phyloP scores from a whole-genome alignment of 2,113 vertebrate species.

The Acrocephalus kingi region DNA sequence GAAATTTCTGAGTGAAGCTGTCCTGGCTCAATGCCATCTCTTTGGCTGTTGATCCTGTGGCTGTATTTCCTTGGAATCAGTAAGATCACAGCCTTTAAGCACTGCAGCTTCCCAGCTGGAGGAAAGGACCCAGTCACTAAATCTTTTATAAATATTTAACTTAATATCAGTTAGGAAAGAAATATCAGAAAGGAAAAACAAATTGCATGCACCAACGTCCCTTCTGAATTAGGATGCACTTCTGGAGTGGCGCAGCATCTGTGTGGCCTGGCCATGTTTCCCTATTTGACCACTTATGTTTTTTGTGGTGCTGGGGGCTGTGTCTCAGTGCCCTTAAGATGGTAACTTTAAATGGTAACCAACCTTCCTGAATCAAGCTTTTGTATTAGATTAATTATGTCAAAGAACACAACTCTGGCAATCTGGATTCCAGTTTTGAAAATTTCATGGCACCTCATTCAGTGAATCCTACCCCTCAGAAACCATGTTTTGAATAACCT shows the following conservation, averaged over 20 bases:
- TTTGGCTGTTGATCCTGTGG: background rate
- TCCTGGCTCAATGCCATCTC: background rate
- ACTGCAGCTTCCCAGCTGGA: background rate
- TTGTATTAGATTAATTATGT: background rate
- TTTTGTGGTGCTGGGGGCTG: background rate
- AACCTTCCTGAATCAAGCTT: background rate
- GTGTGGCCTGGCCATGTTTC: background rate
- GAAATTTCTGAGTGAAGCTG: background rate
- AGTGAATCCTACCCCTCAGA: background rate
- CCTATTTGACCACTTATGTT: background rate
- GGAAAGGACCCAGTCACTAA: background rate
- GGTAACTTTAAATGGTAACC: background rate
- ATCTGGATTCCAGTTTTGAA: background rate
- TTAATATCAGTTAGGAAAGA: background rate
- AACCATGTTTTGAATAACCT: background rate
- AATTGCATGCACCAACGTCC: background rate
- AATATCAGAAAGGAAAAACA: background rate
- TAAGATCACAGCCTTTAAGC: background rate
- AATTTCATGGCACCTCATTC: background rate
- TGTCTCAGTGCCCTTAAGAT: background rate
- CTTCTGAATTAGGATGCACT: background rate
- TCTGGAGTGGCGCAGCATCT: background rate
- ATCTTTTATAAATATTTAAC: background rate
- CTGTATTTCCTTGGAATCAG: background rate
- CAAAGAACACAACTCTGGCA: background rate